Evolutionary conservation across 2,888 invertebrate genomes (phyloP), one percentile per base, ranked within the genome.

Genomic region (Cephus pulcher): DNA sequence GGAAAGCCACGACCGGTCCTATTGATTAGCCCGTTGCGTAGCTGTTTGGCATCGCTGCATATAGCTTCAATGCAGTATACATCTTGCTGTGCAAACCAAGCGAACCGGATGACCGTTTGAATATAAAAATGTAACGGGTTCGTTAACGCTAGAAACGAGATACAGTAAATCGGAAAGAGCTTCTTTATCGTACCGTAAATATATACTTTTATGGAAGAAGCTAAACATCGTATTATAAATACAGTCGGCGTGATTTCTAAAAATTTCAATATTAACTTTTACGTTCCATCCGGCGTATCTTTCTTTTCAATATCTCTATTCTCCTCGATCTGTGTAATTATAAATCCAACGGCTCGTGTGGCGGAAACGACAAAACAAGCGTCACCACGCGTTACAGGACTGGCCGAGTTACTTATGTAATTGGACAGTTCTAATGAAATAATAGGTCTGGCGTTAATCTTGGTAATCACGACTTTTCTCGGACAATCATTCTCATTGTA

Each of bases 371-470:
- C 32, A 34, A 71, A 71, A 71, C 71, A 71, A 71, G 71, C 71
- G 71, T 34, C 71, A 71, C 71, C 71, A 9, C 34, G 71, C 34
- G 15, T 71, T 34, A 30, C 32, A 34, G 32, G 33, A 34, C 71
- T 15, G 34, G 71, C 33, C 30, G 69, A 73, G 70, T 75, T 78
- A 78, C 75, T 78, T 76, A 78, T 76, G 68, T 76, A 78, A 78
- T 78, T 78, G 73, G 73, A 78, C 68, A 78, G 75, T 74, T 78
- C 78, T 78, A 78, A 78, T 78, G 75, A 76, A 78, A 75, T 75
- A 78, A 75, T 73, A 73, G 71, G 33, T 23, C 71, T 56, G 2
- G 9, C 56, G 56, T 23, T 56, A 56, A 56, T 56, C 56, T 23
- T 56, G 56, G 56, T 56, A 56, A 56, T 56, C 56, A 56, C 56